phyloP scores from a whole-genome alignment of 2,888 invertebrate species.

The Cordilura impudica region DNA sequence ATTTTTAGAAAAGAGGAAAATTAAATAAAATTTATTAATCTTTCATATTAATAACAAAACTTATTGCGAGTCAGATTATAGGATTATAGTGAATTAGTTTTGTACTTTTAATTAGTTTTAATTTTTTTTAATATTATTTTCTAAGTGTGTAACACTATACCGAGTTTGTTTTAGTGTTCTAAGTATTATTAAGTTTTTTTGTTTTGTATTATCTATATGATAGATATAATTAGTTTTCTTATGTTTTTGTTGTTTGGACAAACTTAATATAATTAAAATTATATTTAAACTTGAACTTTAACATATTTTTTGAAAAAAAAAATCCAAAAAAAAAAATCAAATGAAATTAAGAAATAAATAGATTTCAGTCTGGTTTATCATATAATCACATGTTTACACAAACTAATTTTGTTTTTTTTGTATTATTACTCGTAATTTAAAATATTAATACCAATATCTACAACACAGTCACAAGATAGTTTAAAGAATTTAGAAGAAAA shows the following conservation, averaged over 20 bases:
- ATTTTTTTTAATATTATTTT: not conserved
- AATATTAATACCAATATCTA: conserved; percentile 56
- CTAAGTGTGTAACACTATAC: conserved; percentile 30
- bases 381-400: conserved; percentile 55
- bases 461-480: conserved; percentile 62
- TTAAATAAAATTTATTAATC: not conserved
- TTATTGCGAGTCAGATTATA: conserved; percentile 16
- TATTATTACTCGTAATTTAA: conserved; percentile 20
- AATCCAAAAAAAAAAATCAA: not conserved
- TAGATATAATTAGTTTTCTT: conserved; percentile 14
- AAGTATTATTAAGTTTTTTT: not conserved
- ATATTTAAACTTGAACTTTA: conserved; percentile 7
- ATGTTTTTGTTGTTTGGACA: conserved; percentile 17
- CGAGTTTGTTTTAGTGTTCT: conserved; percentile 24
- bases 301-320: not conserved
- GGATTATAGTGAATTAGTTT: not conserved
- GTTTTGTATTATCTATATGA: not conserved
- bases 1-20: not conserved
- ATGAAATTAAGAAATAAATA: not conserved
- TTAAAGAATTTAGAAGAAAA: conserved; percentile 54
- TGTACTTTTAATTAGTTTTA: not conserved
- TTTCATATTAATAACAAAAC: conserved; percentile 35
- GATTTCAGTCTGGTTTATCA: conserved; percentile 20
- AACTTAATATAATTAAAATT: not conserved
- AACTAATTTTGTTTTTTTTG: conserved; percentile 38